Evolutionary conservation across 1,140 invertebrate species (phyloP).

Genomic region (Hycleus cichorii): DNA sequence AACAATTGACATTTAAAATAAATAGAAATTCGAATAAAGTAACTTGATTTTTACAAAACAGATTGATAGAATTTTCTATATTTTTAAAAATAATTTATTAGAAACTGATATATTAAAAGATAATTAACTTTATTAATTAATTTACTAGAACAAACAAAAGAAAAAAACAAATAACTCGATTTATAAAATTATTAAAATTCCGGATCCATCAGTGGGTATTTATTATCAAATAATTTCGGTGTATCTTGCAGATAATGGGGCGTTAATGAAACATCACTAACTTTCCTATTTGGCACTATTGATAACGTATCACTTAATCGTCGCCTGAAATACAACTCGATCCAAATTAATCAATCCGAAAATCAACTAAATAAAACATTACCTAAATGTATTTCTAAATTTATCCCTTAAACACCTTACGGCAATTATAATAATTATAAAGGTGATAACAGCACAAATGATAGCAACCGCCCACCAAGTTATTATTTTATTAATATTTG

Average conservation of each 20-base stretch:
- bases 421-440: neutral
- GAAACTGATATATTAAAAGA: no score
- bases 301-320: conserved; percentile 1
- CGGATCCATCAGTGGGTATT: neutral
- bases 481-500: neutral
- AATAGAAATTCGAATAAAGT: no score
- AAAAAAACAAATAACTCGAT: no score
- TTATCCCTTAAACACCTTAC: neutral
- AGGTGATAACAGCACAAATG: neutral
- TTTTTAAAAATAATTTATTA: no score
- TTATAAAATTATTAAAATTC: no score
- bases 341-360: neutral
- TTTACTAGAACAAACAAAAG: no score
- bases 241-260: conserved; percentile 8
- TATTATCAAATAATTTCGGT: conserved; percentile 1
- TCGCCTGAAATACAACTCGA: neutral
- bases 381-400: neutral
- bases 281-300: neutral
- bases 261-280: neutral
- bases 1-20: no score
- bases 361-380: no score
- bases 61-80: no score
- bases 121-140: no score
- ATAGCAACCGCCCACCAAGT: conserved; percentile 6
- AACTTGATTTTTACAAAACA: no score